Evolutionary conservation across 1,140 invertebrate genomes (phyloP).

Genomic region (Euborellia annulipes): DNA sequence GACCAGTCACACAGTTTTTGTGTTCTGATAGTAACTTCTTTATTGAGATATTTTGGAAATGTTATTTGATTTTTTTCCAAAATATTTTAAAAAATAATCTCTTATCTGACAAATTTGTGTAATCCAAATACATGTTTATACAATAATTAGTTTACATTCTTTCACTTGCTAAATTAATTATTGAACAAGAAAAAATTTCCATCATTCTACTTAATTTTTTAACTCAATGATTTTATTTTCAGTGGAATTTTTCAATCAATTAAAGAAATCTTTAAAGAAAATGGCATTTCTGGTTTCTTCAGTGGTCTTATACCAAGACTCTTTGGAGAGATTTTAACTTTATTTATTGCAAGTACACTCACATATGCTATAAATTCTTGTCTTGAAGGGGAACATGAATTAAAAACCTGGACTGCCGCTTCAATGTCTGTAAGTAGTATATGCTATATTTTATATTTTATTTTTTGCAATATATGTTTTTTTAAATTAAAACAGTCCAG

Average conservation of each 20-base stretch:
- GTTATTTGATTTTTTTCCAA: too few species aligned
- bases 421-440: constrained; percentile 34
- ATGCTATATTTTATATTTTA: constrained; percentile 1
- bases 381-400: constrained; percentile 54
- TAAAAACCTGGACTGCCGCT: constrained; percentile 41
- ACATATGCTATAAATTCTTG: constrained; percentile 66
- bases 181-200: too few species aligned
- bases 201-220: too few species aligned
- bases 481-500: neutral
- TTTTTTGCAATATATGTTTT: constrained; percentile 2
- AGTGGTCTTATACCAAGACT: constrained; percentile 65
- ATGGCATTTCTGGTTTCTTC: constrained; percentile 73
- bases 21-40: too few species aligned
- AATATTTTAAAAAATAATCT: too few species aligned
- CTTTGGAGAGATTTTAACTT: constrained; percentile 55
- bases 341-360: constrained; percentile 51
- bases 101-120: too few species aligned
- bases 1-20: too few species aligned
- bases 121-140: too few species aligned
- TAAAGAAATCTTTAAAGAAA: constrained; percentile 58
- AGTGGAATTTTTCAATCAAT: constrained; percentile 56
- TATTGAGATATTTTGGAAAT: too few species aligned
- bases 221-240: constrained; percentile 25
- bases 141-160: too few species aligned
- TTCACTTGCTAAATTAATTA: too few species aligned